Percentiles rank a stretch among this genome's conserved stretches.
Evolutionary conservation across 37 sponge, comb jelly and placozoan genomes (phyloP).

Genomic region (Halichondria panicea): DNA sequence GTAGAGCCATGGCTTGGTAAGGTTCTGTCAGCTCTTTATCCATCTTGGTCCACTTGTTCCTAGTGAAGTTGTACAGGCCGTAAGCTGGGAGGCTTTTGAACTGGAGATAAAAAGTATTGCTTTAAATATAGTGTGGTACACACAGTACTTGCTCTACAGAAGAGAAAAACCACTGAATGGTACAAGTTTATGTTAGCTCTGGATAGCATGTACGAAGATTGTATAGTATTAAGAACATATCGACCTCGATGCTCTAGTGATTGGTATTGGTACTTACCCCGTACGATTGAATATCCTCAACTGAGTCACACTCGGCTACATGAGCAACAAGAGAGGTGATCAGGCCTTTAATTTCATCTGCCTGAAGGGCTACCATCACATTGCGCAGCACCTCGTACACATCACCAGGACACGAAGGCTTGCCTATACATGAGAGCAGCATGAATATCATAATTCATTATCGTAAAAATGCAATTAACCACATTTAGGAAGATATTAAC

Average conservation of each 20-base stretch:
- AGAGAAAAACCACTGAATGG: too few relatives aligned
- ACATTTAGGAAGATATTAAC: too few relatives aligned
- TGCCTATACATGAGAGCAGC: not conserved
- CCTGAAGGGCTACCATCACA: not conserved
- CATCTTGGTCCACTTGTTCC: conserved; percentile 4
- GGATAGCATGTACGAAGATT: too few relatives aligned
- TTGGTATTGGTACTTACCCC: not conserved
- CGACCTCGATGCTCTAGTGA: too few relatives aligned
- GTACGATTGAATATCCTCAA: not conserved
- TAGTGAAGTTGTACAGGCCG: conserved; percentile 1
- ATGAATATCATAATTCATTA: too few relatives aligned
- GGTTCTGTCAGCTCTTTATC: not conserved
- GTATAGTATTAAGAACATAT: too few relatives aligned
- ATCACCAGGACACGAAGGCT: not conserved
- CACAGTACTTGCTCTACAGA: too few relatives aligned
- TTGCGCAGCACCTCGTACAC: not conserved
- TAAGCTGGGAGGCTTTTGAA: conserved; percentile 2
- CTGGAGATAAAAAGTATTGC: not conserved
- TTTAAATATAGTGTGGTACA: too few relatives aligned
- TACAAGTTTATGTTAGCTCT: too few relatives aligned
- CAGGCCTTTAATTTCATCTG: not conserved
- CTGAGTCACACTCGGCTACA: conserved; percentile 6
- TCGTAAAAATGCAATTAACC: too few relatives aligned
- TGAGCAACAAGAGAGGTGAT: not conserved
- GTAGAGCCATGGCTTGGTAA: not conserved